Conservation (phyloP, 2,888 invertebrate species). For the Maniola hyperantus region DNA sequence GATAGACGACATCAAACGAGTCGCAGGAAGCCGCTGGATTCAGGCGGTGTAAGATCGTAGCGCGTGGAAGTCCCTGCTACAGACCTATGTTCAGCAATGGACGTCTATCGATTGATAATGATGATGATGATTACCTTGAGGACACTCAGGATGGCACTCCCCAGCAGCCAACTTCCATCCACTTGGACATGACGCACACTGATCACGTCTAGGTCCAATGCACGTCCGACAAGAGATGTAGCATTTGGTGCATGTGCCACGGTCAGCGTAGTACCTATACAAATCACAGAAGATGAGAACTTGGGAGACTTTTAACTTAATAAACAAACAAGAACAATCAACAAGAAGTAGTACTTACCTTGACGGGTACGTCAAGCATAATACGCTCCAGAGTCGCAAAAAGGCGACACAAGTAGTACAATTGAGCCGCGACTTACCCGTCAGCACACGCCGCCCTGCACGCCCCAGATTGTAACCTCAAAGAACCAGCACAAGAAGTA, state of each 20-base stretch:
- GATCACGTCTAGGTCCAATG: constrained; percentile 91
- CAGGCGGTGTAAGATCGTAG: too few relatives aligned
- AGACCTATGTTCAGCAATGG: too few relatives aligned
- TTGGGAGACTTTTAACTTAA: not conserved
- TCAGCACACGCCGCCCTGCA: constrained; percentile 91
- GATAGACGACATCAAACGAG: too few relatives aligned
- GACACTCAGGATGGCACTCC: constrained; percentile 93
- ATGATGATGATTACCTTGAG: constrained; percentile 79
- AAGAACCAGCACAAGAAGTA: constrained; percentile 88
- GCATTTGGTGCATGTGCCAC: constrained; percentile 91
- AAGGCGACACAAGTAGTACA: too few relatives aligned
- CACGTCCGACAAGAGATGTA: constrained; percentile 93
- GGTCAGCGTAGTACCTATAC: constrained; percentile 91
- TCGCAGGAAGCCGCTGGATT: too few relatives aligned
- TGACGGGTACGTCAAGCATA: too few relatives aligned
- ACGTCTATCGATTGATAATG: too few relatives aligned
- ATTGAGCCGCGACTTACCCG: constrained; percentile 40
- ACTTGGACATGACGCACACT: constrained; percentile 91
- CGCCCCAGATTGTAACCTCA: constrained; percentile 91
- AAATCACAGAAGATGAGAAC: not conserved
- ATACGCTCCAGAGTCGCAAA: too few relatives aligned
- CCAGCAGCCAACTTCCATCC: constrained; percentile 93
- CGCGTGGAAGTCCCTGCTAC: too few relatives aligned
- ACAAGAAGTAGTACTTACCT: not conserved
- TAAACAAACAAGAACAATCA: constrained; percentile 9